Evolutionary conservation across 2,888 invertebrate genomes (phyloP).

Genomic region (Drosophila niveifrons): DNA sequence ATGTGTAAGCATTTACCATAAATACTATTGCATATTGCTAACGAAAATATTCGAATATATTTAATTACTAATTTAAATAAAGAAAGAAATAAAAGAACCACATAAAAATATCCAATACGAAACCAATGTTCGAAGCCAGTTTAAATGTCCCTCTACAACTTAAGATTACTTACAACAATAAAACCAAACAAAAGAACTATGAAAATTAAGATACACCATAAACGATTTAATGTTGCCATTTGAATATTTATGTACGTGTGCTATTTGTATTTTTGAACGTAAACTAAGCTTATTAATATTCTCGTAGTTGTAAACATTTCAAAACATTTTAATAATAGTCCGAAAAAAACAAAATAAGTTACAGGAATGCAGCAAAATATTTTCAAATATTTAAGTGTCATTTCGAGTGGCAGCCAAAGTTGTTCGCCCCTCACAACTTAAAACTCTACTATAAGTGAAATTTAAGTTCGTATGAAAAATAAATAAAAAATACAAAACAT

Average conservation of each 20-base stretch:
- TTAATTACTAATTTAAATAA: conserved; percentile 12
- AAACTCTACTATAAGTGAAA: conserved; percentile 36
- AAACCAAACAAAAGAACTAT: neutral
- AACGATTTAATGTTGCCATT: conserved; percentile 46
- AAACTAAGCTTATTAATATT: conserved; percentile 49
- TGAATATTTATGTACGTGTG: conserved; percentile 32
- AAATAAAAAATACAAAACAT: conserved; percentile 26
- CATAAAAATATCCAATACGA: neutral
- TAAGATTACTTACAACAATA: conserved; percentile 4
- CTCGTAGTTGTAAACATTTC: conserved; percentile 40
- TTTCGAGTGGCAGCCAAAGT: conserved; percentile 31
- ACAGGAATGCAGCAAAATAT: conserved; percentile 45
- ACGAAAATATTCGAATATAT: conserved; percentile 1
- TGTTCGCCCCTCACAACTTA: conserved; percentile 39
- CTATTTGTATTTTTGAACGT: conserved; percentile 67
- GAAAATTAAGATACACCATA: conserved; percentile 1
- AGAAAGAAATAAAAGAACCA: conserved; percentile 1
- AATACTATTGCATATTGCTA: conserved; percentile 11
- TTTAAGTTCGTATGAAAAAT: conserved; percentile 47
- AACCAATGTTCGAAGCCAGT: conserved; percentile 1
- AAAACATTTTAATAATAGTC: conserved; percentile 35
- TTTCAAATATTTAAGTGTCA: conserved; percentile 49
- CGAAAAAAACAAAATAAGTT: conserved; percentile 15
- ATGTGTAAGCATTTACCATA: conserved; percentile 24
- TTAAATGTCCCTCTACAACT: conserved; percentile 6